Conservation (phyloP, 2,113 vertebrate species). For the Calidris pygmaea region DNA sequence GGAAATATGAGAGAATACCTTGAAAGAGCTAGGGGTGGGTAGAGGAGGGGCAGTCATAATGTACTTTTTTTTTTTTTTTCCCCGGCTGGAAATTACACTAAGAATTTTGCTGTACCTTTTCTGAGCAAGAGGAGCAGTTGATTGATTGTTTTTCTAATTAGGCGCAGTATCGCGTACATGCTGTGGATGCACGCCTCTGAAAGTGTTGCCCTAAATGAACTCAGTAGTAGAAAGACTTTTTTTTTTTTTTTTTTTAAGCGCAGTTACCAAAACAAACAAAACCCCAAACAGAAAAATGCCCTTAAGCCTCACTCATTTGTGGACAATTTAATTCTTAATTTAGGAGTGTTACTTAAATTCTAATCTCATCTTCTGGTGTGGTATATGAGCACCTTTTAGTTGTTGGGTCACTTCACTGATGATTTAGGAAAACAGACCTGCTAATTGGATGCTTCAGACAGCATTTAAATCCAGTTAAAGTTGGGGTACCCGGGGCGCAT, state of each 20-base stretch:
- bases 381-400: not conserved
- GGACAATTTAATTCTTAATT: not conserved
- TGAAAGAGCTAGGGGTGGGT: not conserved
- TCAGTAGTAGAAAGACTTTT: not conserved
- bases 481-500: not conserved
- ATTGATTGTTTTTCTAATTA: constrained; percentile 34
- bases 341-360: not conserved
- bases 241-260: not conserved
- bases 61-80: not conserved
- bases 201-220: constrained; percentile 2
- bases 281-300: not conserved
- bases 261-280: constrained; percentile 6
- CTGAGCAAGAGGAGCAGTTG: not conserved
- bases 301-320: not conserved
- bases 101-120: not conserved
- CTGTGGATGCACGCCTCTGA: not conserved
- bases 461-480: not conserved
- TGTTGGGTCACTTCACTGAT: not conserved
- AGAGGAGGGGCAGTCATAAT: not conserved
- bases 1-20: not conserved
- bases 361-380: not conserved
- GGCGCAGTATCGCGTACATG: not conserved
- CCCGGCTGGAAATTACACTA: not conserved
- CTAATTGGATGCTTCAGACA: not conserved
- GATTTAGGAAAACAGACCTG: not conserved